Evolutionary conservation across 1,140 invertebrate species (phyloP), one percentile per base, ranked within the genome.

Genomic region (Globodera ellingtonae): DNA sequence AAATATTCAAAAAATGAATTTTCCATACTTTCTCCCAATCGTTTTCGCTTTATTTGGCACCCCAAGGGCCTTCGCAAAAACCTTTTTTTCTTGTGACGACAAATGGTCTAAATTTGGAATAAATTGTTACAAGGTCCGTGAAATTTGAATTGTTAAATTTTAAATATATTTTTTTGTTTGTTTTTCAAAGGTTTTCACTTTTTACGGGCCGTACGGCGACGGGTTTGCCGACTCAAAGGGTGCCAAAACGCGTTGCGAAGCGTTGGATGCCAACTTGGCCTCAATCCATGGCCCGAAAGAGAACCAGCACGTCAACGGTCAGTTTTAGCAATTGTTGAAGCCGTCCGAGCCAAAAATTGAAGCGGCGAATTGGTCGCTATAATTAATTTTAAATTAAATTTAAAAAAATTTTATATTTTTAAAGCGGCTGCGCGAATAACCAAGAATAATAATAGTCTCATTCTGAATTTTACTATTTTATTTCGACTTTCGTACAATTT

Each of bases 131-230:
- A 62, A 62, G 56, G 56, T 62, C 5, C 35, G 10, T 6, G 15
- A 15, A 13, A 18, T 62, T 62, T 62, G 10, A 62, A 62, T 62
- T 59, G 18, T 59, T 18, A 18, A 6, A 24, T 8, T 44, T 24
- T 76, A 24, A 24, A 4, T 4, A 47, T 48, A 73, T 48, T 24
- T 73, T 73, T 52, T 56, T 56, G 13, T 52, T 74, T 74, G 52
- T 74, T 74, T 46, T 50, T 44, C n/a, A 15, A 21, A 75, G 44
- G 56, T 62, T 62, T 62, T 62, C 15, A 62, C 56, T 62, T 62
- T 62, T 62, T 62, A 62, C 18, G 56, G 56, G 13, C 6, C 56
- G 4, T 62, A 62, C 18, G 56, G 56, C 15, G 15, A 62, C 10
- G 18, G 18, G 13, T 62, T 62, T 62, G 56, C 56, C 10, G 18